A percentile compares a stretch with the other conserved stretches of the same genome.
phyloP scores from a whole-genome alignment of 2,888 invertebrate species.

The Ormyrus nitidulus region DNA sequence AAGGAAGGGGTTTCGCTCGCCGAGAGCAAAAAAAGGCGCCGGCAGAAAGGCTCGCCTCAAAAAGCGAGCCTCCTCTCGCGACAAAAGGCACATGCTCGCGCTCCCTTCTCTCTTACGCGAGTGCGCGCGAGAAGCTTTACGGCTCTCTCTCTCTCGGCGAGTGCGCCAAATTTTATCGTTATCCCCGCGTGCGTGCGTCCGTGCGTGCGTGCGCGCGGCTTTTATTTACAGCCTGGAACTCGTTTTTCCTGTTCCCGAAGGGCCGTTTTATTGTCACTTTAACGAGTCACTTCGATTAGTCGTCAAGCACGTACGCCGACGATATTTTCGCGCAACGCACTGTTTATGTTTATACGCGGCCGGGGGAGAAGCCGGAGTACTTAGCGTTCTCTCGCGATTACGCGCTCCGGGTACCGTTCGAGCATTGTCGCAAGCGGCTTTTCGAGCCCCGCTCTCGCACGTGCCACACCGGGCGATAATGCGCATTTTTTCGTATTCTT shows the following conservation, averaged over 20 bases:
- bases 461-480: not conserved
- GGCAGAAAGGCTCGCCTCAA: not conserved
- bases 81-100: conserved; percentile 22
- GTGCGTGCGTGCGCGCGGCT: conserved; percentile 16
- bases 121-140: not conserved
- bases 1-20: not conserved
- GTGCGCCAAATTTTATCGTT: conserved; percentile 53
- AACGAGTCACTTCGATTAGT: conserved; percentile 51
- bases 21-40: not conserved
- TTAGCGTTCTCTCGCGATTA: conserved; percentile 47
- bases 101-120: not conserved
- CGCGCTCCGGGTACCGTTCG: not conserved
- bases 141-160: conserved; percentile 6
- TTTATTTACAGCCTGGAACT: conserved; percentile 56
- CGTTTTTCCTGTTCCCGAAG: conserved; percentile 59
- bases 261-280: conserved; percentile 53
- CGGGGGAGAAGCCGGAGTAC: not conserved
- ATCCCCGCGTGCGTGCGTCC: conserved; percentile 33
- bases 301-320: conserved; percentile 18
- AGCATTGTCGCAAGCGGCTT: not conserved
- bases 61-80: conserved; percentile 2
- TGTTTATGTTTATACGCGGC: conserved; percentile 47
- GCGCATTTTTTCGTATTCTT: not conserved
- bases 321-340: conserved; percentile 42
- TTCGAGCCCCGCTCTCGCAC: not conserved